Evolutionary conservation across 2,113 vertebrate species (phyloP).

Genomic region (Lycocorax pyrrhopterus): DNA sequence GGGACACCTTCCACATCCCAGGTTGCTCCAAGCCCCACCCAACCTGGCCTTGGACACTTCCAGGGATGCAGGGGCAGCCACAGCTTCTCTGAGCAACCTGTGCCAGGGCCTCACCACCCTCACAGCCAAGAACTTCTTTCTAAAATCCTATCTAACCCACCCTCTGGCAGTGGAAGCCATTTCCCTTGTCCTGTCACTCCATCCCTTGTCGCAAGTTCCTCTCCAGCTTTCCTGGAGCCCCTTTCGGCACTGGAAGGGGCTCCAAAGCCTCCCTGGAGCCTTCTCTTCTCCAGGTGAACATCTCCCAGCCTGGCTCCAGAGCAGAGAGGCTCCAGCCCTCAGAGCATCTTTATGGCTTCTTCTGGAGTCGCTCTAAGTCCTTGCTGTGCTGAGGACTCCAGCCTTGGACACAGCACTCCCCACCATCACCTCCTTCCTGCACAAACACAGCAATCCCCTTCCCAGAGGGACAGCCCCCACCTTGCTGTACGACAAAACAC

Average conservation of each 20-base stretch:
- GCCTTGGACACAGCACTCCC: neutral
- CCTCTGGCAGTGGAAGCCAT: neutral
- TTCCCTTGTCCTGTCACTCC: neutral
- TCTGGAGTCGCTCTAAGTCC: neutral
- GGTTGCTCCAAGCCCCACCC: neutral
- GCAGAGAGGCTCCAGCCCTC: neutral
- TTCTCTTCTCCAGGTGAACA: neutral
- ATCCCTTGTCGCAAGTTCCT: neutral
- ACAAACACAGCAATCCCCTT: neutral
- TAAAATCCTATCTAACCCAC: fast-evolving
- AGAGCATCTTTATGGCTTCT: neutral
- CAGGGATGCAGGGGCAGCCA: neutral
- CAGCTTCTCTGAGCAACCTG: neutral
- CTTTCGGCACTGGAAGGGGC: fast-evolving
- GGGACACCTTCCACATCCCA: fast-evolving
- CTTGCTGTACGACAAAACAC: neutral
- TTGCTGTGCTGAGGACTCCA: neutral
- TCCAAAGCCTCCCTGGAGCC: neutral
- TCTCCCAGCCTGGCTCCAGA: neutral
- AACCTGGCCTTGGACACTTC: neutral
- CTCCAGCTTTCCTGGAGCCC: neutral
- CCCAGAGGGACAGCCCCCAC: neutral
- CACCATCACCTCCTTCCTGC: neutral
- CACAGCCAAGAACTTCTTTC: neutral
- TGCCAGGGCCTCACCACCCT: neutral